A percentile compares a stretch with the other conserved stretches of the same genome.
Conservation (phyloP, 23 tunicate species). For the Ciona savignyi region DNA sequence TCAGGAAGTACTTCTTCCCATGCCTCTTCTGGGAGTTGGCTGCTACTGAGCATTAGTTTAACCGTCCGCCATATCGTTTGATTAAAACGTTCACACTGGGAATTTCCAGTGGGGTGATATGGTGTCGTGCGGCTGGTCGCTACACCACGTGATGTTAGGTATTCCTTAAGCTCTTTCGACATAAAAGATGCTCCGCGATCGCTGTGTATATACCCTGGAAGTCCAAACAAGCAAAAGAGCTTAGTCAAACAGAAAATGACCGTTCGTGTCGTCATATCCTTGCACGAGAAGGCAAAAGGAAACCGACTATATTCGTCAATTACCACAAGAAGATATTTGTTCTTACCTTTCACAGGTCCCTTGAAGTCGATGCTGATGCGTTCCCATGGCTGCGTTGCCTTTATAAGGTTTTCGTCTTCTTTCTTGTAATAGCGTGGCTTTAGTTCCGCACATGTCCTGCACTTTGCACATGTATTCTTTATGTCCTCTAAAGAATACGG, state of each 20-base stretch:
- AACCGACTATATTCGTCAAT: conserved; percentile 16
- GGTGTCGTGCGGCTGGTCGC: conserved; percentile 23
- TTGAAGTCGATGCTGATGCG: conserved; percentile 22
- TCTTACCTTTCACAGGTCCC: conserved; percentile 13
- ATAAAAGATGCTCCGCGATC: conserved; percentile 22
- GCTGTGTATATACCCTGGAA: conserved; percentile 10
- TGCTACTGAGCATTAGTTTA: not conserved
- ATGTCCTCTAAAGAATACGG: conserved; percentile 12
- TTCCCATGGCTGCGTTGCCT: conserved; percentile 19
- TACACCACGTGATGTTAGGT: conserved; percentile 4
- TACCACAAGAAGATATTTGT: conserved; percentile 10
- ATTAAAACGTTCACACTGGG: conserved; percentile 4
- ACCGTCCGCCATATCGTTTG: conserved; percentile 9
- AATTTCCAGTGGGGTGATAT: conserved; percentile 4
- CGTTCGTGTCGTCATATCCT: not conserved
- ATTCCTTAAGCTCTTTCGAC: conserved; percentile 16
- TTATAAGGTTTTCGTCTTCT: not conserved
- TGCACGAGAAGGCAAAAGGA: conserved; percentile 9
- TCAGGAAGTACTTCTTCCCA: not conserved
- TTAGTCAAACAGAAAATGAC: conserved; percentile 2
- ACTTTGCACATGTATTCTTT: not conserved
- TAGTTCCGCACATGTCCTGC: conserved; percentile 12
- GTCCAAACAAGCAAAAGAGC: conserved; percentile 9
- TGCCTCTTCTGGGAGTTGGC: not conserved
- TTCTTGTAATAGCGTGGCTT: conserved; percentile 10